Conservation (phyloP, 2,113 vertebrate genomes). For the Ovibos moschatus region DNA sequence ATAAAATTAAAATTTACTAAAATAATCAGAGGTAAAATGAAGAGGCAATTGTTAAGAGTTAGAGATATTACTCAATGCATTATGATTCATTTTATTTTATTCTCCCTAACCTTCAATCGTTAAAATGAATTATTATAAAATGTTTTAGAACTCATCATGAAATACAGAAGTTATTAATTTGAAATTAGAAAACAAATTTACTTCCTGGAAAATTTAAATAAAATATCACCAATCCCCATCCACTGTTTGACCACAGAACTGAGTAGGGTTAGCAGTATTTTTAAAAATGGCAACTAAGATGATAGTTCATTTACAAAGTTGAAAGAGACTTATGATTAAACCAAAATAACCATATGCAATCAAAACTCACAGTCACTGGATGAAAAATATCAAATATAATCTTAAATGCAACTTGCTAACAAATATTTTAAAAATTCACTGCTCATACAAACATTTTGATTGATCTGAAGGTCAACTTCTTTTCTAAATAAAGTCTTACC, state of each 20-base stretch:
- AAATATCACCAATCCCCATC: not conserved
- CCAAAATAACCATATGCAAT: not conserved
- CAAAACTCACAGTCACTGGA: not conserved
- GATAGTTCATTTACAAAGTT: not conserved
- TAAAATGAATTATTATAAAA: constrained; percentile 34
- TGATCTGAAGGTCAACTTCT: not conserved
- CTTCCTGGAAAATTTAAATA: constrained; percentile 4
- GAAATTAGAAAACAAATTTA: constrained; percentile 20
- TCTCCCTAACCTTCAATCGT: not conserved
- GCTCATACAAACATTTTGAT: not conserved
- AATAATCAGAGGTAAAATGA: constrained; percentile 1
- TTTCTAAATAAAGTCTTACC: not conserved
- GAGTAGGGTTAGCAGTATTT: not conserved
- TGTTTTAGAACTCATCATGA: not conserved
- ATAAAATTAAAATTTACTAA: constrained; percentile 18
- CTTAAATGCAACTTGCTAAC: not conserved
- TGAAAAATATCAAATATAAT: not conserved
- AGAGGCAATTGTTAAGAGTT: not conserved
- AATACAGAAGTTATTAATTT: not conserved
- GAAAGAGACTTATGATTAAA: not conserved
- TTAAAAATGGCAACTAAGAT: not conserved
- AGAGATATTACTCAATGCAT: not conserved
- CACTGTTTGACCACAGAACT: not conserved
- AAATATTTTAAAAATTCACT: constrained; percentile 11
- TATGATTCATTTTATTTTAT: not conserved